Base-by-base conservation (phyloP, 2,797 vertebrate species). In the Pampus argenteus region DNA sequence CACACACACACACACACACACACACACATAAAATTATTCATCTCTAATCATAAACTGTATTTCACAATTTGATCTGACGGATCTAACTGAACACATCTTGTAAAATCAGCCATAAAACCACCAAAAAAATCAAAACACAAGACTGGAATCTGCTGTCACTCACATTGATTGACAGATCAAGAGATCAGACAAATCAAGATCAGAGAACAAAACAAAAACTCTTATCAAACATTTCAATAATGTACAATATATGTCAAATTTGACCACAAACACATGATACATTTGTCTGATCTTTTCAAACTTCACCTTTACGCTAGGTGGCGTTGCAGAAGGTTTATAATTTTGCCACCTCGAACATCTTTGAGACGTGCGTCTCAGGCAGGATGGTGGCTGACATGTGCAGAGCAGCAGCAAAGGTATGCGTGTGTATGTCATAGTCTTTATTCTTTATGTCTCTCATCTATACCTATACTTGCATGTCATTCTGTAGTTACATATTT, bases 321-420 rank as follows among this genome's bases (percentile, higher is more conserved):
- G 98, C 97, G 42, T 89, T 99, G 86, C 95, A 97, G 85, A 99
- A 99, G 74, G 95, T 99, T 65, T 98, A 95, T 76, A 97, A 95
- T 86, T 99, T 99, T 86, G 96, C 98, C 71, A 90, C 97, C 61
- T 96, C 96, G 61, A 98, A 97, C 90, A 96, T 98, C 91, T 99
- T 99, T 91, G 98, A 99, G 94, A 98, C 98, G 0, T 97, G 97
- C 71, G 98, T 99, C 69, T 96, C 98, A 18, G 98, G 98, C 76
- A 95, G 96, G 77, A 99, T 99, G 98, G 97, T 99, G 81, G 97
- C 98, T 0, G 97, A 99, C 81, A 96, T 99, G 96, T 99, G 97
- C 95, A 94, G 97, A 81, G 98, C 98, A 78, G 95, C 97, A 72
- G 95, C 97, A 22, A 99, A 98, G 95, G 97, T 98, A 74, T 65